These are phyloP conservation scores for Parasteatoda lunata DNA, from an alignment of 2,888 invertebrate genomes.

Conservation along the genomic window DNA sequence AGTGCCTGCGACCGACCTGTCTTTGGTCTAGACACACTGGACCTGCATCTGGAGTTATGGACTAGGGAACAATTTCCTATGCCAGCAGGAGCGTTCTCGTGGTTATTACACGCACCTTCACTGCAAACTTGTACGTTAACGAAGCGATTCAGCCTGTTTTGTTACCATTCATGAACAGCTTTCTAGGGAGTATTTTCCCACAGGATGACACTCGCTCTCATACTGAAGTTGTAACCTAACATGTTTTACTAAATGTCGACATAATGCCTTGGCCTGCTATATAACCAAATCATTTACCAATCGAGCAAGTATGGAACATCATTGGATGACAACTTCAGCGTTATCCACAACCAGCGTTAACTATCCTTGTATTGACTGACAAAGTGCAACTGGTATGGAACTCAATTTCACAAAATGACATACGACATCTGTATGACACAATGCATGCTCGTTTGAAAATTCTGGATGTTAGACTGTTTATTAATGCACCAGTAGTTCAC, in stretches of 20 bases:
- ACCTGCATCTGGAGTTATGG: neutral
- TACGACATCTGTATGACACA: too few relatives aligned
- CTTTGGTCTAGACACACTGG: constrained; percentile 3
- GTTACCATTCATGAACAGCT: neutral
- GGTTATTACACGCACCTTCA: neutral
- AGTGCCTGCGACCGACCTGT: constrained; percentile 1
- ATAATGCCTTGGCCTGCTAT: neutral
- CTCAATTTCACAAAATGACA: too few relatives aligned
- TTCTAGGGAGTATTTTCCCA: neutral
- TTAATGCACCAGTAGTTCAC: too few relatives aligned
- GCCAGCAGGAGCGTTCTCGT: neutral
- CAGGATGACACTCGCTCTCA: constrained; percentile 1
- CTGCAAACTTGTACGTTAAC: neutral
- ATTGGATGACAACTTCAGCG: too few relatives aligned
- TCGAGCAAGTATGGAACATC: neutral
- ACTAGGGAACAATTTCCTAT: neutral
- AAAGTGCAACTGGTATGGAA: too few relatives aligned
- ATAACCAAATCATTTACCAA: constrained; percentile 6
- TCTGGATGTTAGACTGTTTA: too few relatives aligned
- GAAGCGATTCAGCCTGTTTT: neutral
- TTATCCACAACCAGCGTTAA: too few relatives aligned
- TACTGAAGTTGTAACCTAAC: neutral
- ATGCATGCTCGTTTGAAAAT: too few relatives aligned
- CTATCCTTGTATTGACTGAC: too few relatives aligned
- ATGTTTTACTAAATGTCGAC: neutral